Conservation (phyloP, 2,113 vertebrate species). For the Centropus unirufus region DNA sequence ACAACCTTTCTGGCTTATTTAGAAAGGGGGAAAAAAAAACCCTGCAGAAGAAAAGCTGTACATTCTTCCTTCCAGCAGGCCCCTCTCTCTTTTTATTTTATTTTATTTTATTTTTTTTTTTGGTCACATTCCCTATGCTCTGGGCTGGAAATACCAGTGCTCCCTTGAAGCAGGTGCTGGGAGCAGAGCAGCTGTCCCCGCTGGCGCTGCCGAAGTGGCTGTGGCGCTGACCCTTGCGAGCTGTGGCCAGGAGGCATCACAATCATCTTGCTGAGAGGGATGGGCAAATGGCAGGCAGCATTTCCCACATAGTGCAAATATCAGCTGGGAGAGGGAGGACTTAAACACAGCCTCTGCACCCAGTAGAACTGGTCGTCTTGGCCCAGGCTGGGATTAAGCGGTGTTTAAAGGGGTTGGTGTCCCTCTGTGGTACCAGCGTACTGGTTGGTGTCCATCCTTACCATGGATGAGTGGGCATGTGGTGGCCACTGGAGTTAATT, state of each 20-base stretch:
- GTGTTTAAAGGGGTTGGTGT: not conserved
- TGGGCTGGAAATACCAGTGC: not conserved
- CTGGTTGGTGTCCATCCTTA: not conserved
- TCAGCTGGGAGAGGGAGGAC: not conserved
- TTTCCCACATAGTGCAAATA: not conserved
- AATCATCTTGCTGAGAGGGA: not conserved
- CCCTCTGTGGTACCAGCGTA: not conserved
- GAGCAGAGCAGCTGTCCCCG: conserved; percentile 10
- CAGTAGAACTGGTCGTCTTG: rapidly evolving
- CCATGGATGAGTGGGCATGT: rapidly evolving
- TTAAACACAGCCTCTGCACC: not conserved
- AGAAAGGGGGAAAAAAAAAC: rapidly evolving
- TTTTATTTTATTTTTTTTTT: rapidly evolving
- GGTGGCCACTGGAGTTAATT: not conserved
- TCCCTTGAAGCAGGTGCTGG: conserved; percentile 48
- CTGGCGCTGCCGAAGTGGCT: not conserved
- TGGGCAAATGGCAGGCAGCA: not conserved
- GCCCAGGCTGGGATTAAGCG: not conserved
- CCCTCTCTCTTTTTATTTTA: no score
- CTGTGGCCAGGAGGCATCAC: not conserved
- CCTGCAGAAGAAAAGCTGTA: rapidly evolving
- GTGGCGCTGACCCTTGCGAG: not conserved
- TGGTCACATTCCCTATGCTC: not conserved
- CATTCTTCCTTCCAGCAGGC: not conserved
- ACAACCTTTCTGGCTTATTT: not conserved